Evolutionary conservation across 2,888 invertebrate genomes (phyloP), one percentile per base, ranked within the genome.

Genomic region (Leucania comma): DNA sequence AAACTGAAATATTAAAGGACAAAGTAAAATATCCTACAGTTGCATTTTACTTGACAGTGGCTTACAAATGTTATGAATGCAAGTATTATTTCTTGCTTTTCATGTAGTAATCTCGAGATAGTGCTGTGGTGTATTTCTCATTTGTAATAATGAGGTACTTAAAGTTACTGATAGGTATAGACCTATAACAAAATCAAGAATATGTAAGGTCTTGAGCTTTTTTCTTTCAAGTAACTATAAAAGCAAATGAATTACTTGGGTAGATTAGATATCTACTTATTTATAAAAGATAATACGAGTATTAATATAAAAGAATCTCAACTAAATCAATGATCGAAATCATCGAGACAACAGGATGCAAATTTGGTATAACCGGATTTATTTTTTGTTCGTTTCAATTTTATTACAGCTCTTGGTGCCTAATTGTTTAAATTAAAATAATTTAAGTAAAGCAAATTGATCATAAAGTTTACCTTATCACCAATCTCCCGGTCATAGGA

Each of bases 61-160:
- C 51, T 61, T 53, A 54, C 57, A 70, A 64, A 66, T 61, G 56
- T 75, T 38, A 74, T 68, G 75, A 75, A 75, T 74, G 59, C 64
- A 64, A 50, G n/a, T 61, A 29, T 63, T 56, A 46, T 75, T 68
- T 62, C 26, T 65, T 58, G 8, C 35, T n/a, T n/a, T n/a, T n/a
- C n/a, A n/a, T 64, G 32, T 26, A 20, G 29, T 63, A 51, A 68
- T 64, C 32, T 29, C 22, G 17, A 26, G 29, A 58, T 61, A 61
- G 38, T 63, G 26, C 26, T 42, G 51, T 17, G 32, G 32, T 38
- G 0, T 17, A 42, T 57, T 76, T 62, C 20, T 61, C 56, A 46
- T 68, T 48, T 46, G 5, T 6, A 22, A n/a, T 32, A 20, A 35
- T 24, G 14, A 24, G 42, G 38, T 26, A 59, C 29, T 8, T 32